Percentiles rank a stretch among this genome's conserved stretches.
Evolutionary conservation across 2,113 vertebrate species (phyloP).

Genomic region (Oenanthe oenanthe): DNA sequence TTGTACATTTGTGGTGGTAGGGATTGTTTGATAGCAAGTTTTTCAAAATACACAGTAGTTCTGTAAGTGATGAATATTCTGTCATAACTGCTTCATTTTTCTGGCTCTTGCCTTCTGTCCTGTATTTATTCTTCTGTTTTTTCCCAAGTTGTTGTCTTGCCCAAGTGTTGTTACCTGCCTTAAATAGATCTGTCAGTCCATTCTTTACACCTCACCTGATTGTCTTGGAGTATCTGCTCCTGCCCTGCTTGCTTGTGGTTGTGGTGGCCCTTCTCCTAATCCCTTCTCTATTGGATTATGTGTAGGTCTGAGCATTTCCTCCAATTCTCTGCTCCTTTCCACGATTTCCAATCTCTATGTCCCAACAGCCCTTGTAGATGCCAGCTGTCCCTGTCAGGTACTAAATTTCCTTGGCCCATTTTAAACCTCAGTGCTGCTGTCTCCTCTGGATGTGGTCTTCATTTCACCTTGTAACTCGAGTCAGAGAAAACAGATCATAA

Average conservation of each 20-base stretch:
- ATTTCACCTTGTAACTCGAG: not conserved
- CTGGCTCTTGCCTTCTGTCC: not conserved
- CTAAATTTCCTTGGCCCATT: not conserved
- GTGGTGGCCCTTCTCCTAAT: not conserved
- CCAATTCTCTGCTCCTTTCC: not conserved
- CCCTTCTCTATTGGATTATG: not conserved
- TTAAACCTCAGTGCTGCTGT: not conserved
- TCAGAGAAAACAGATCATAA: not conserved
- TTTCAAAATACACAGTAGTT: not conserved
- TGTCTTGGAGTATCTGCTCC: not conserved
- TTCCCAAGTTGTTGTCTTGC: not conserved
- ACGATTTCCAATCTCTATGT: not conserved
- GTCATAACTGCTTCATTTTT: not conserved
- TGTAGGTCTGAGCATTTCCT: not conserved
- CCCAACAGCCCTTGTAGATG: not conserved
- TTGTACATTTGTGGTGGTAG: not conserved
- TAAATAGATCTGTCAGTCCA: not conserved
- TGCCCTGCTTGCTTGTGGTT: not conserved
- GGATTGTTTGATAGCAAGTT: not conserved
- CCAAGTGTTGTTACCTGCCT: not conserved
- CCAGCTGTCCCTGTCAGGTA: not conserved
- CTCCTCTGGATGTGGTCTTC: not conserved
- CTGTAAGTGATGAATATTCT: not conserved
- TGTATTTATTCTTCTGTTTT: not conserved
- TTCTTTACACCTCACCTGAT: not conserved